phyloP scores from a whole-genome alignment of 2,888 invertebrate genomes.

The Gnatocerus cornutus region DNA sequence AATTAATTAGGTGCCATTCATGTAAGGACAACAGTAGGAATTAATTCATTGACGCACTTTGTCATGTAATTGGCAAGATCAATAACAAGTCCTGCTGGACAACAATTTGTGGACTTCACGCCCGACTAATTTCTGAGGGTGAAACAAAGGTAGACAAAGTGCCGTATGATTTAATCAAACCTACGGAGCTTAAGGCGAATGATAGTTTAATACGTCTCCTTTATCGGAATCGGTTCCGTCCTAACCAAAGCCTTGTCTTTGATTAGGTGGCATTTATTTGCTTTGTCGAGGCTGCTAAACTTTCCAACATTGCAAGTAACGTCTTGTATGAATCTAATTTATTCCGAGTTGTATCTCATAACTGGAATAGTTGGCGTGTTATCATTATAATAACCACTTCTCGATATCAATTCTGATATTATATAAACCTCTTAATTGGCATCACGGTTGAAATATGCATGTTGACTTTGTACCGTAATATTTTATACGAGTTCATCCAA shows the following conservation, averaged over 20 bases:
- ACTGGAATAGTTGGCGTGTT: constrained; percentile 5
- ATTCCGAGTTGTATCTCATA: constrained; percentile 10
- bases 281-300: constrained; percentile 13
- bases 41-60: constrained; percentile 18
- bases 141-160: constrained; percentile 40
- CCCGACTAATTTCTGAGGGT: constrained; percentile 43
- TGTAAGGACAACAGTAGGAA: not conserved
- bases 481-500: constrained; percentile 6
- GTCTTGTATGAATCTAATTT: constrained; percentile 17
- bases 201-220: constrained; percentile 32
- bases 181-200: constrained; percentile 32
- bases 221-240: constrained; percentile 6
- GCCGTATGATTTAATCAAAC: constrained; percentile 43
- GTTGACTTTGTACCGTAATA: not conserved
- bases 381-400: not conserved
- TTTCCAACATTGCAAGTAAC: constrained; percentile 14
- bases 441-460: not conserved
- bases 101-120: constrained; percentile 36
- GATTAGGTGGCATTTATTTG: constrained; percentile 24
- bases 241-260: constrained; percentile 20
- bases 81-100: constrained; percentile 24
- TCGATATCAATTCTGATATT: not conserved
- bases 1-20: not conserved
- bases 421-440: too few relatives aligned
- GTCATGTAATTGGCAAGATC: constrained; percentile 29